These are phyloP conservation scores for Sylvia atricapilla DNA, from an alignment of 2,113 vertebrate genomes.

Conservation along the genomic window DNA sequence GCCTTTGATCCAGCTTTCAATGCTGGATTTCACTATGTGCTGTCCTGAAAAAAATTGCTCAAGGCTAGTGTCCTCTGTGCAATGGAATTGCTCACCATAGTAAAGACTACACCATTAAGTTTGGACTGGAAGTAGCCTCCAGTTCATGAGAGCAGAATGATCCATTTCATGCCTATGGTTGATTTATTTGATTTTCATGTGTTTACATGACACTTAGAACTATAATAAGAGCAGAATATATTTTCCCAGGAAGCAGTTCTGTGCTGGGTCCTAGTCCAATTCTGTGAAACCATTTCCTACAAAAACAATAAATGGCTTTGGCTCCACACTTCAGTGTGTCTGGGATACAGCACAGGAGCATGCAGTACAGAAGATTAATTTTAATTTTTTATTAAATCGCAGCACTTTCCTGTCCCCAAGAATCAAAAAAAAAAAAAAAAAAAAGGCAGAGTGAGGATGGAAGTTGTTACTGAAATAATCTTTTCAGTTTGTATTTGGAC, in stretches of 20 bases:
- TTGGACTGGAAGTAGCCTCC: not conserved
- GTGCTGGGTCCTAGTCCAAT: not conserved
- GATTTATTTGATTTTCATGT: slow-evolving; percentile 19
- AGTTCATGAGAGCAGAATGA: slow-evolving; percentile 1
- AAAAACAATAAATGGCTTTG: slow-evolving; percentile 3
- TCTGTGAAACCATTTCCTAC: slow-evolving; percentile 17
- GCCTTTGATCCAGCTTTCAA: not conserved
- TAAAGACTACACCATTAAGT: not conserved
- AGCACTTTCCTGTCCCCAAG: not conserved
- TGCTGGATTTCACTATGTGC: not conserved
- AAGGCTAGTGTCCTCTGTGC: not conserved
- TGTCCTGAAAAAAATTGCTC: not conserved
- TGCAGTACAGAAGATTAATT: not conserved
- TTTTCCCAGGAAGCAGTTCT: slow-evolving; percentile 35
- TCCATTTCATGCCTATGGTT: not conserved
- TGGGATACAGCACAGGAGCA: not conserved
- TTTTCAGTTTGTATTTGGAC: not conserved
- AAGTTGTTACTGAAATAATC: not conserved
- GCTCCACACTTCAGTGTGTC: not conserved
- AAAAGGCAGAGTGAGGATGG: not conserved
- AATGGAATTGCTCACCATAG: not conserved
- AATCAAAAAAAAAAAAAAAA: not conserved
- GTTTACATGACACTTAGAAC: slow-evolving; percentile 21
- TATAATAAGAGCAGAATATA: slow-evolving; percentile 4
- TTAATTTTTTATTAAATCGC: not conserved